A percentile compares a stretch with the other conserved stretches of the same genome.
phyloP scores from a whole-genome alignment of 2,113 vertebrate genomes.

The Cygnus atratus region DNA sequence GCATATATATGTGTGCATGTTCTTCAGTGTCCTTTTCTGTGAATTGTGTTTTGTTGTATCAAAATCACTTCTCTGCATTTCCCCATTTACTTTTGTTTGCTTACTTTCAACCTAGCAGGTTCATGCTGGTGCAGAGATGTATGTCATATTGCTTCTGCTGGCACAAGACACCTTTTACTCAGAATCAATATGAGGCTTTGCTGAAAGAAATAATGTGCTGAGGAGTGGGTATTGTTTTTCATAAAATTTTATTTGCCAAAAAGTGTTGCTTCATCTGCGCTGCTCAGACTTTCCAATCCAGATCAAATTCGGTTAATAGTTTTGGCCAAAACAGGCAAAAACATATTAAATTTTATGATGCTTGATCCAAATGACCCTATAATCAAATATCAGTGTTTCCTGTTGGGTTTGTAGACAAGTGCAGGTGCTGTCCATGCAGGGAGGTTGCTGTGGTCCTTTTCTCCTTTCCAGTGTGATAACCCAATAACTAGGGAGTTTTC shows the following conservation, averaged over 20 bases:
- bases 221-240: not conserved
- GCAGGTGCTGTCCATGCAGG: not conserved
- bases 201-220: not conserved
- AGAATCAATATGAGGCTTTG: not conserved
- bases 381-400: not conserved
- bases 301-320: not conserved
- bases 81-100: not conserved
- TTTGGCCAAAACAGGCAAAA: not conserved
- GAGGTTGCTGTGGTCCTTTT: not conserved
- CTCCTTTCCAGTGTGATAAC: not conserved
- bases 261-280: not conserved
- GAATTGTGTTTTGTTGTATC: fast-evolving
- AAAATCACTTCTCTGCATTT: not conserved
- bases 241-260: not conserved
- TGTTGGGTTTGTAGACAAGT: not conserved
- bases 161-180: not conserved
- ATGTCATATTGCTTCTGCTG: not conserved
- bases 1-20: fast-evolving
- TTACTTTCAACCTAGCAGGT: not conserved
- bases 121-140: not conserved
- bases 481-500: not conserved
- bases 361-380: not conserved
- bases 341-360: not conserved
- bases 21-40: not conserved
- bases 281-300: not conserved